Percentiles rank a stretch among this genome's conserved stretches.
phyloP scores from a whole-genome alignment of 1,140 invertebrate species.

The Drosophila pseudoobscura region DNA sequence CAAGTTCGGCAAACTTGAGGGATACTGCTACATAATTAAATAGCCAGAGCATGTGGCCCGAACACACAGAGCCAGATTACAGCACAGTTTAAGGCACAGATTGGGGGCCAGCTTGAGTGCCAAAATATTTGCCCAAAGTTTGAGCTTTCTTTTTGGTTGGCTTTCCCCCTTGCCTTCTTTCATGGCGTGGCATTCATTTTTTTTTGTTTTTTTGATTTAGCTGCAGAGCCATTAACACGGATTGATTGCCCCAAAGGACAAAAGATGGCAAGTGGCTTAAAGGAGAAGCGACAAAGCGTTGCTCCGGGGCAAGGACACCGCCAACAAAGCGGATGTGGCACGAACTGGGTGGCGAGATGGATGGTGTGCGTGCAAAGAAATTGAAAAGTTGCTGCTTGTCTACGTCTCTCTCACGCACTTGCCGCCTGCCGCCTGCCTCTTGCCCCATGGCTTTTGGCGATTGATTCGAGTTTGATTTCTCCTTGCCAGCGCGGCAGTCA shows the following conservation, averaged over 20 bases:
- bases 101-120: constrained; percentile 60
- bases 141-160: constrained; percentile 13
- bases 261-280: constrained; percentile 74
- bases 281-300: constrained; percentile 63
- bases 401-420: constrained; percentile 42
- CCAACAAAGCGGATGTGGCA: neutral
- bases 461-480: constrained; percentile 58
- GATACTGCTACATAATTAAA: constrained; percentile 74
- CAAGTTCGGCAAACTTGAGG: constrained; percentile 22
- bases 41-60: constrained; percentile 57
- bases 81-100: constrained; percentile 57
- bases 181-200: constrained; percentile 38
- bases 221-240: constrained; percentile 75
- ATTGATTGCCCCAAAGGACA: constrained; percentile 78
- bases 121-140: constrained; percentile 74
- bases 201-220: constrained; percentile 61
- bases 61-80: constrained; percentile 32
- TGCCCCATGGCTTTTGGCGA: constrained; percentile 54
- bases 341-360: constrained; percentile 12
- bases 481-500: neutral
- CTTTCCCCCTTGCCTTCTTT: neutral
- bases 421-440: constrained; percentile 13
- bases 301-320: constrained; percentile 49
- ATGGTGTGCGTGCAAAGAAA: constrained; percentile 43
- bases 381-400: constrained; percentile 53